Conservation (phyloP, 2,888 invertebrate species). For the Chrysolina haemoptera region DNA sequence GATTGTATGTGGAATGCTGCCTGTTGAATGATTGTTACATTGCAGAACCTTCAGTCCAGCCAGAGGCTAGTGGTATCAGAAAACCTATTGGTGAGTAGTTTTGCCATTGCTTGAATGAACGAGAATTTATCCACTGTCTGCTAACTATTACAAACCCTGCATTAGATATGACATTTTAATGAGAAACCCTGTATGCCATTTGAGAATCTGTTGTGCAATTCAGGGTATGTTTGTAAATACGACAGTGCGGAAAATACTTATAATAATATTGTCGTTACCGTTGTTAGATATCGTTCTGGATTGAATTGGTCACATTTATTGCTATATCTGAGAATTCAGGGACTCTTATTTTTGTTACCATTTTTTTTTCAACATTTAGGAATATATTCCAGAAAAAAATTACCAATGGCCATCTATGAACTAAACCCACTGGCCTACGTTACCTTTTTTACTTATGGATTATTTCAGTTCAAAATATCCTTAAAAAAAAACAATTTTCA, state of each 20-base stretch:
- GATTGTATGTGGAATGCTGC: constrained; percentile 69
- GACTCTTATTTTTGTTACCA: too few relatives aligned
- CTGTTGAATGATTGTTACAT: constrained; percentile 68
- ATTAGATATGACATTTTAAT: neutral
- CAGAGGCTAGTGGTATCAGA: constrained; percentile 70
- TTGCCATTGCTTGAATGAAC: constrained; percentile 23
- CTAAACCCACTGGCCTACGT: too few relatives aligned
- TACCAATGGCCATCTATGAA: too few relatives aligned
- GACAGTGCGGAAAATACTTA: too few relatives aligned
- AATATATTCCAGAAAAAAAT: too few relatives aligned
- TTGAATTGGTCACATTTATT: too few relatives aligned
- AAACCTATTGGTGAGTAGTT: constrained; percentile 74
- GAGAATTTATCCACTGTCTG: neutral
- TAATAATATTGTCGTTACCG: neutral
- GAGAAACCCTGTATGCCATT: neutral
- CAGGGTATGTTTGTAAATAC: neutral
- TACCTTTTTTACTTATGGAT: too few relatives aligned
- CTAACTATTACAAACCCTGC: constrained; percentile 8
- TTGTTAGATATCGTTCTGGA: neutral
- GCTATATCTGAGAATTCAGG: too few relatives aligned
- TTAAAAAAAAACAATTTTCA: too few relatives aligned
- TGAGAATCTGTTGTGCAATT: neutral
- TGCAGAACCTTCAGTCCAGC: constrained; percentile 65
- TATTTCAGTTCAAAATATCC: too few relatives aligned
- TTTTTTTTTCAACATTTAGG: too few relatives aligned